Base-by-base conservation (phyloP, 2,888 invertebrate species). In the Branchipolynoe longqiensis region DNA sequence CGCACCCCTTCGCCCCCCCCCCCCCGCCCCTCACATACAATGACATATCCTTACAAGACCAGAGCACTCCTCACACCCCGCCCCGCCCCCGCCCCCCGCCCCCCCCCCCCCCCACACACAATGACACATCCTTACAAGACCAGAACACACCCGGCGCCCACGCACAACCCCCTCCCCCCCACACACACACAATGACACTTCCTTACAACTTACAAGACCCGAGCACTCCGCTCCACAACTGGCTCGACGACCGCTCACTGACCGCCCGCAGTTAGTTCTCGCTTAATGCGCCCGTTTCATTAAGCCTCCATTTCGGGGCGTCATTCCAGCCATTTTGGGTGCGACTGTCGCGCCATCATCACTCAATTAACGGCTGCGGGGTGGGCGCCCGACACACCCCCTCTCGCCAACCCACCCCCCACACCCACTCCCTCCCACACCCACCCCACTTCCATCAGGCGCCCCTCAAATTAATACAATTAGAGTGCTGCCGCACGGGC, bases 201-300 rank as follows among this genome's bases (percentile, higher is more conserved):
- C n/a, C n/a, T n/a, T n/a, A n/a, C n/a, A n/a, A n/a, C n/a, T n/a
- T n/a, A n/a, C n/a, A n/a, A n/a, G n/a, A n/a, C n/a, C n/a, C n/a
- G n/a, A n/a, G n/a, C n/a, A n/a, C n/a, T n/a, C n/a, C n/a, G n/a
- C n/a, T n/a, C n/a, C n/a, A n/a, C n/a, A n/a, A n/a, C n/a, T n/a
- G n/a, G n/a, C n/a, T n/a, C n/a, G n/a, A 25, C 36, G 69, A 22
- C 69, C 18, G 48, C 8, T 18, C 22, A 22, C 36, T 38, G 69
- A 25, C 36, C 33, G 33, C 69, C 33, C 36, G 38, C 25, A 36
- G 33, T 38, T 22, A 69, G 36, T 69, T 69, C 36, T 33, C 69
- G 28, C 69, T 62, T 69, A 69, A 69, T 69, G 69, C 38, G 69
- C 25, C 33, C 69, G 69, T 69, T 69, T 69, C 69, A 69, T 69